Conservation (phyloP, 2,113 vertebrate species). For the Erythrocercus mccallii region DNA sequence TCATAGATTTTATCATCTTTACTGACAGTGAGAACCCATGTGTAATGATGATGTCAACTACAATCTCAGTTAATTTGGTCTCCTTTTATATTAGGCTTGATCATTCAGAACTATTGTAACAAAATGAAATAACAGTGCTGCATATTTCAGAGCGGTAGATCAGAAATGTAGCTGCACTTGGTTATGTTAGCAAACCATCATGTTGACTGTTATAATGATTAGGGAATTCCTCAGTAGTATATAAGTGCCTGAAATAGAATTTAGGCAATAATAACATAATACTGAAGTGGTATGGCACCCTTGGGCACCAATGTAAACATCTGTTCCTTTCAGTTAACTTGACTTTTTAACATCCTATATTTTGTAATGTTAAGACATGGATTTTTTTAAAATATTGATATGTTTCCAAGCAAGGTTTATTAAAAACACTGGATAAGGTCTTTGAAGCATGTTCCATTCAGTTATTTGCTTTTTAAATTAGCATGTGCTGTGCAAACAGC, state of each 20-base stretch:
- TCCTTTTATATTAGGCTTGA: conserved; percentile 21
- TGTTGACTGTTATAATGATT: not conserved
- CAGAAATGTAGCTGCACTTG: conserved; percentile 1
- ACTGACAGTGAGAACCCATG: conserved; percentile 41
- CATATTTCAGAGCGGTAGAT: not conserved
- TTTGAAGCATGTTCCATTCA: not conserved
- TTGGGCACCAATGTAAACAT: conserved; percentile 6
- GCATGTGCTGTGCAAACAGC: not conserved
- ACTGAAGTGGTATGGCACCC: not conserved
- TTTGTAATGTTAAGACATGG: not conserved
- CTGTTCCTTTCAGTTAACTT: not conserved
- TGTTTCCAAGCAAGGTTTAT: not conserved
- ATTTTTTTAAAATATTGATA: not conserved
- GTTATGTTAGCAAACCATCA: conserved; percentile 2
- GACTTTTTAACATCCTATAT: not conserved
- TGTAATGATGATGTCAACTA: conserved; percentile 50
- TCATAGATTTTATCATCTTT: conserved; percentile 39
- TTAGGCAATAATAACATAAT: not conserved
- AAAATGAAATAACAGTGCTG: conserved; percentile 30
- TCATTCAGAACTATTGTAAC: not conserved
- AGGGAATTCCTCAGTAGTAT: not conserved
- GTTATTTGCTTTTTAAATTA: not conserved
- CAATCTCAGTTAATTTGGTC: conserved; percentile 26
- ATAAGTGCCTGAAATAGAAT: not conserved
- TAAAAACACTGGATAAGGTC: not conserved